Percentiles rank a stretch among this genome's conserved stretches.
Evolutionary conservation across 2,113 vertebrate species (phyloP).

Genomic region (Ammodytes marinus): DNA sequence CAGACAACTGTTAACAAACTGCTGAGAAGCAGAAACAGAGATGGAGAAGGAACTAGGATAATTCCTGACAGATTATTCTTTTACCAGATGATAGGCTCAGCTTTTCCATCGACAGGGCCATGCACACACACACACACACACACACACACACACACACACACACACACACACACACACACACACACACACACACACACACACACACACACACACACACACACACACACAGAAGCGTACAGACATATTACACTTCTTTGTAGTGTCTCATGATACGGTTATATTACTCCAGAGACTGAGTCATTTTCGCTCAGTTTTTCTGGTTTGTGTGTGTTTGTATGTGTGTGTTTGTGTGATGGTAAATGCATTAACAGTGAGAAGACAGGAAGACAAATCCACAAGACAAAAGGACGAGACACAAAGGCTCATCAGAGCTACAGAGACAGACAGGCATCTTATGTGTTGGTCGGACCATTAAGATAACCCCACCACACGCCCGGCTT

Average conservation of each 20-base stretch:
- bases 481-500: constrained; percentile 27
- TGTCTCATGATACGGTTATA: constrained; percentile 41
- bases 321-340: neutral
- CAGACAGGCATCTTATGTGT: constrained; percentile 36
- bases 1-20: constrained; percentile 40
- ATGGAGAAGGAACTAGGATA: constrained; percentile 37
- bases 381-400: constrained; percentile 12
- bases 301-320: neutral
- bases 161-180: constrained; percentile 10
- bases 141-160: constrained; percentile 9
- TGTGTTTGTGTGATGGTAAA: constrained; percentile 59
- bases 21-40: constrained; percentile 57
- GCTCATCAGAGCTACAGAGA: constrained; percentile 31
- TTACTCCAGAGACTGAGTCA: constrained; percentile 31
- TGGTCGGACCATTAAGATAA: constrained; percentile 24
- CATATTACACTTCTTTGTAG: constrained; percentile 53
- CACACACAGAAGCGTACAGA: neutral
- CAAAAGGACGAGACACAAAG: constrained; percentile 37
- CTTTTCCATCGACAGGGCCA: constrained; percentile 72
- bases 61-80: constrained; percentile 69
- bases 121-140: constrained; percentile 9
- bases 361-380: constrained; percentile 64
- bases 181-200: constrained; percentile 39
- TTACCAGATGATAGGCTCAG: constrained; percentile 77
- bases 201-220: constrained; percentile 29